phyloP scores from a whole-genome alignment of 2,797 vertebrate genomes.

The Dryobates pubescens region DNA sequence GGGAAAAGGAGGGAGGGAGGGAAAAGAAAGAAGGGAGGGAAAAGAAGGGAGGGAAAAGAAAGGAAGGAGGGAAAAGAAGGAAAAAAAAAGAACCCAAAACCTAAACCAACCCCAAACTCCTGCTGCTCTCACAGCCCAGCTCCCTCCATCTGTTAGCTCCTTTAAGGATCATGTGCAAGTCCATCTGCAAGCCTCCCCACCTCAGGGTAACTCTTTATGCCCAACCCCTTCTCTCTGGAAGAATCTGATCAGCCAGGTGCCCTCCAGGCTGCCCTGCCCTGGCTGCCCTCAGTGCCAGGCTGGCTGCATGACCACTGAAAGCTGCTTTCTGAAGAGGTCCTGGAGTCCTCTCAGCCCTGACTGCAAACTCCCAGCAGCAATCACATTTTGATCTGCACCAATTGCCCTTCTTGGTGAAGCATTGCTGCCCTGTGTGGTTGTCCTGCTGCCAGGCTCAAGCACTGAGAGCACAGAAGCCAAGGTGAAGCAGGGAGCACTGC shows the following conservation, averaged over 20 bases:
- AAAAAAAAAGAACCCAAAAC: too few species aligned
- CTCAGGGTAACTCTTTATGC: background rate
- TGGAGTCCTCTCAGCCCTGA: background rate
- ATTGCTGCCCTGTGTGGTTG: constrained; percentile 21
- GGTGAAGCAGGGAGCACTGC: background rate
- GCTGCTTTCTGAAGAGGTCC: background rate
- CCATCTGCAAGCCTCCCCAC: background rate
- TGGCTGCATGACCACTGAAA: background rate
- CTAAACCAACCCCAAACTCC: rapidly evolving
- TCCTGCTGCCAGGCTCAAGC: background rate
- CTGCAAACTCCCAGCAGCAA: background rate
- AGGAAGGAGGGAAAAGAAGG: background rate
- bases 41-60: too few species aligned
- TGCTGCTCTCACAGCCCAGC: background rate
- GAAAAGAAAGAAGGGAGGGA: too few species aligned
- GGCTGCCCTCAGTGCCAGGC: background rate
- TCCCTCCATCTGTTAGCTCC: background rate
- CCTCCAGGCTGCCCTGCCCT: background rate
- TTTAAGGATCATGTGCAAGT: background rate
- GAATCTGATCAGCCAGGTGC: background rate
- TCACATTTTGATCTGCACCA: background rate
- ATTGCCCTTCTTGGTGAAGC: background rate
- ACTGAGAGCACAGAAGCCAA: background rate
- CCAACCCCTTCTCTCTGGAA: background rate
- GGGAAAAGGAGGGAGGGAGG: too few species aligned